These are phyloP conservation scores for Mayetiola destructor DNA, from an alignment of 2,888 invertebrate species.

Conservation along the genomic window DNA sequence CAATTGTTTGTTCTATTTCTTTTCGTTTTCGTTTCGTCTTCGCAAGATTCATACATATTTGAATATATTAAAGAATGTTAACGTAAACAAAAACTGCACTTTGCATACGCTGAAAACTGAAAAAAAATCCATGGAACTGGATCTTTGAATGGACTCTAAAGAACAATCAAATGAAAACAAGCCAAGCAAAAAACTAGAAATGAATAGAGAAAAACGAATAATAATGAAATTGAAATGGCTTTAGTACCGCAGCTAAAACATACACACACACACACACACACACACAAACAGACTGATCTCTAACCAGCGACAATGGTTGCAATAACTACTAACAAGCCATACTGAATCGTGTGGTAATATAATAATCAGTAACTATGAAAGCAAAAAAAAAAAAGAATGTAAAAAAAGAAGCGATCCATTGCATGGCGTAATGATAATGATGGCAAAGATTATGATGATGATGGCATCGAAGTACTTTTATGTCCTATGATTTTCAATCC, in stretches of 20 bases:
- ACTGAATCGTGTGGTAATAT: too few relatives aligned
- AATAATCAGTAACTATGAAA: too few relatives aligned
- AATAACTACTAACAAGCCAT: too few relatives aligned
- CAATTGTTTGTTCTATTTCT: slow-evolving; percentile 6
- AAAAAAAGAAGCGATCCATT: not conserved
- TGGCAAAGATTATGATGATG: slow-evolving; percentile 4
- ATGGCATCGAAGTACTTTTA: not conserved
- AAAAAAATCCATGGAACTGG: not conserved
- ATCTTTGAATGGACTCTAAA: not conserved
- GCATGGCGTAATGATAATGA: slow-evolving; percentile 2
- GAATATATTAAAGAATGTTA: not conserved
- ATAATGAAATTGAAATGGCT: too few relatives aligned
- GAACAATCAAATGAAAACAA: not conserved
- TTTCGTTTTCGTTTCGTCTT: not conserved
- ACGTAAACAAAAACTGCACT: slow-evolving; percentile 6
- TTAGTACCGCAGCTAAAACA: too few relatives aligned
- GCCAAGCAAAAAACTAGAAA: slow-evolving; percentile 3
- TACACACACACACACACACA: too few relatives aligned
- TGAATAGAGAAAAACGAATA: too few relatives aligned
- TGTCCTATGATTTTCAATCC: not conserved
- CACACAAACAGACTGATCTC: too few relatives aligned
- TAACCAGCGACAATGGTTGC: too few relatives aligned
- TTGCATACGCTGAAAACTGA: not conserved
- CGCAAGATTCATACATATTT: too few relatives aligned
- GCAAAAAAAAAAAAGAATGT: too few relatives aligned